Base-by-base conservation (phyloP, 2,113 vertebrate genomes). In the Myotis yumanensis region DNA sequence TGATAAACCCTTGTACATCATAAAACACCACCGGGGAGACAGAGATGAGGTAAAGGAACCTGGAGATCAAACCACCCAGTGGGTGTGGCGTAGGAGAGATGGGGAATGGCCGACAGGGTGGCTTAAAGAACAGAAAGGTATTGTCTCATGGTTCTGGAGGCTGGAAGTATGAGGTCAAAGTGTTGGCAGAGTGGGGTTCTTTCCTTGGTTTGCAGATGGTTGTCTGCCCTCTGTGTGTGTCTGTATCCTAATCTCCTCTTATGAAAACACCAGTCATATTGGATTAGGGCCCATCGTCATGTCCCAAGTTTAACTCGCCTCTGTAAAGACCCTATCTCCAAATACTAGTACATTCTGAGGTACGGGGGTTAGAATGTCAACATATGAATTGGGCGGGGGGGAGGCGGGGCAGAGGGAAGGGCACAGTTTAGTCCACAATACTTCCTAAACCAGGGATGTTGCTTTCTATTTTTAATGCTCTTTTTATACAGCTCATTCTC, bases 401-500 rank as follows among this genome's bases (percentile, higher is more conserved):
- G 48, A 30, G 37, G 22, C 2, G 3, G 16, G 30, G 35, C 37
- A 37, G 37, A 37, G 30, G 12, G 14, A 15, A 11, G 35, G 37
- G 22, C 23, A 54, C n/a, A 69, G 4, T 75, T 43, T 69, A 66
- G 62, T 16, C 43, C 15, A 3, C 11, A 52, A 52, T 11, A 64
- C 14, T 11, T 18, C 2, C 51, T 89, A 23, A 66, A 51, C 40
- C 15, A 84, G 62, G 76, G 12, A 30, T 7, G 35, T 8, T 17
- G 28, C 7, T 17, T 68, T 79, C 4, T 37, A 20, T 30, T 64
- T 72, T 14, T 12, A 72, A 40, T 57, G 12, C 8, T 66, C 4
- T 57, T 89, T 93, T 80, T 30, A 35, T 32, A 32, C 2, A 87
- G 64, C 25, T 83, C 17, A 37, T 83, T 93, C 80, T 52, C 30